Evolutionary conservation across 64 coral and sea anemone species (phyloP), one percentile per base, ranked within the genome.

Genomic region (Dendrophyllia cribrosa): DNA sequence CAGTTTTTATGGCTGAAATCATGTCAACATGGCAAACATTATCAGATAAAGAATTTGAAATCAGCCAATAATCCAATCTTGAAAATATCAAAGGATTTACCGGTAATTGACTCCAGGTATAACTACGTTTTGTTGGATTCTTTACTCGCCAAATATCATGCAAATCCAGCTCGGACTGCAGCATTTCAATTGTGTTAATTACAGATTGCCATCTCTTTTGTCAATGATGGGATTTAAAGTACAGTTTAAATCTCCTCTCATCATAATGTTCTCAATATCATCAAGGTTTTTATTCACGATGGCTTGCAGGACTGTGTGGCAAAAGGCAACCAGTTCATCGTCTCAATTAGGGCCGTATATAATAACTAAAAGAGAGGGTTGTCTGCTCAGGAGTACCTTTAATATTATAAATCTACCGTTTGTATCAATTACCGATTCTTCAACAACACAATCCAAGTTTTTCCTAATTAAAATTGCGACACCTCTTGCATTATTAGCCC

Each of bases 181-280:
- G 9, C 22, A 67, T 15, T 48, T 89, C 59, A 65, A 78, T 78
- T 20, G 74, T 16, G 59, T 78, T 34, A 66, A 66, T 89, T 51
- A 89, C 74, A 22, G 43, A 64, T 66, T 78, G 58, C 74, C 43
- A 11, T 74, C 34, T 67, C 76, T 76, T 78, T 88, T 89, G 4
- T 66, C 59, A 19, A 66, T 48, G 14, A 23, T 47, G 1, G 74
- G 73, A 20, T 77, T n/a, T n/a, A n/a, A n/a, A n/a, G n/a, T n/a
- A n/a, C n/a, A n/a, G n/a, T n/a, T n/a, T n/a, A n/a, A n/a, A n/a
- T n/a, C n/a, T n/a, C n/a, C n/a, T n/a, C n/a, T n/a, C n/a, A n/a
- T n/a, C n/a, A n/a, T n/a, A n/a, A n/a, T n/a, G n/a, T n/a, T n/a
- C n/a, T 76, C 73, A 76, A 76, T 76, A 1, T 46, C 4, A 0